phyloP scores from a whole-genome alignment of 2,113 vertebrate species.

The Bufo bufo region DNA sequence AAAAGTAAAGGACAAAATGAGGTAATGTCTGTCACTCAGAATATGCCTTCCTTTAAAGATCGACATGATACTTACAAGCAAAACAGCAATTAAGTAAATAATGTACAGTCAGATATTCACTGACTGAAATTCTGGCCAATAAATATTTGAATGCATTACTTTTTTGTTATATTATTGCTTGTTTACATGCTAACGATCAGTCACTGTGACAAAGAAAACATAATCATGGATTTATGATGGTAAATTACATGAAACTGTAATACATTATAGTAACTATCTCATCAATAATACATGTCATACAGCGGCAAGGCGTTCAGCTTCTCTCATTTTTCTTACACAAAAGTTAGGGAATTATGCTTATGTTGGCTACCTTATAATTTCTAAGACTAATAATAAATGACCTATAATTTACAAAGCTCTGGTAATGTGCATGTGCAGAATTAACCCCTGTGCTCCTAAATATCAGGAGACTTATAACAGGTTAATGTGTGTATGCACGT shows the following conservation, averaged over 20 bases:
- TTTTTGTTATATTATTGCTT: slow-evolving; percentile 54
- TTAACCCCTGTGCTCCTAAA: slow-evolving; percentile 21
- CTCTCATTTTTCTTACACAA: slow-evolving; percentile 27
- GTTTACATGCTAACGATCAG: slow-evolving; percentile 53
- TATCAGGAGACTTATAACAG: neutral
- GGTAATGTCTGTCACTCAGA: slow-evolving; percentile 50
- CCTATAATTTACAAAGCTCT: neutral
- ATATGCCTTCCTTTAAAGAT: slow-evolving; percentile 33
- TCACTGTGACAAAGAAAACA: slow-evolving; percentile 51
- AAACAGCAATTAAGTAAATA: slow-evolving; percentile 55
- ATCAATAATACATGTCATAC: slow-evolving; percentile 43
- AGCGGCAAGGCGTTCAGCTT: neutral
- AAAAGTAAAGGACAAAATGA: slow-evolving; percentile 38
- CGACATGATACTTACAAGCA: slow-evolving; percentile 37
- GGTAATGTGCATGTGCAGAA: neutral
- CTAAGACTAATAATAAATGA: neutral
- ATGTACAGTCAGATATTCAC: slow-evolving; percentile 36
- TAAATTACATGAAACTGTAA: slow-evolving; percentile 47
- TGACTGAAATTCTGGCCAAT: slow-evolving; percentile 47
- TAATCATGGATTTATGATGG: slow-evolving; percentile 51
- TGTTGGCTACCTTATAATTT: slow-evolving; percentile 17
- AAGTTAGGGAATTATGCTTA: slow-evolving; percentile 12
- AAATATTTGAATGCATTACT: slow-evolving; percentile 56
- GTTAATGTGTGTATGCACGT: neutral
- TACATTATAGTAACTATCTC: slow-evolving; percentile 37